Evolutionary conservation across 30 jellyfish, hydroid and myxozoan genomes (phyloP), one percentile per base, ranked within the genome.

Genomic region (Mastigias papua): DNA sequence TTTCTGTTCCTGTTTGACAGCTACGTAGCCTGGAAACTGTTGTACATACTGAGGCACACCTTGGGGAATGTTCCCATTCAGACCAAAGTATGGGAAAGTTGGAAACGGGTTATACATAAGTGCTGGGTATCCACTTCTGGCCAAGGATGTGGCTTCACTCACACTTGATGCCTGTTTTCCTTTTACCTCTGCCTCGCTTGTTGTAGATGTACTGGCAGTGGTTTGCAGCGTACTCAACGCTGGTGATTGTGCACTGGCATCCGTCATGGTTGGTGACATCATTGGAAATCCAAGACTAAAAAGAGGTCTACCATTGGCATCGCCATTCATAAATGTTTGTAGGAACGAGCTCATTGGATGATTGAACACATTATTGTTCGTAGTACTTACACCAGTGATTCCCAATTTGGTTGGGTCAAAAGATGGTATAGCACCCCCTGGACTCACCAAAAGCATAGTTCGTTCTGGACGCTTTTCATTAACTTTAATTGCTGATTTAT

Each of bases 271-370:
- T 54, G 88, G 88, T 26, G 77, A 25, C 88, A 77, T 77, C 88
- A 77, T 77, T 30, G 92, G 92, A 57, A 71, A 30, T 34, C 92
- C 92, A 71, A 83, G 63, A 78, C 92, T 83, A 28, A 83, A 83
- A 5, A 83, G 67, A 17, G 96, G 88, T 29, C 86, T 77, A 48
- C 81, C 54, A 31, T 54, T 77, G 15, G 86, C 96, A 30, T 88
- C 91, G 29, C 97, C 98, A 84, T 89, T 93, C 86, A 93, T 97
- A 66, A 93, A 88, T 22, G 98, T 82, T 30, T 97, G 95, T 80
- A 93, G 66, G 58, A 89, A 93, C 46, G 93, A 84, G 37, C 81
- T 88, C 79, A 91, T 92, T 25, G 97, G 98, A 80, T 93, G 88
- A 54, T 88, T 93, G 67, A 93, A 84, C 27, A 92, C 89, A 21